Evolutionary conservation across 2,113 vertebrate species (phyloP), one percentile per base, ranked within the genome.

Genomic region (Hymenochirus boettgeri): DNA sequence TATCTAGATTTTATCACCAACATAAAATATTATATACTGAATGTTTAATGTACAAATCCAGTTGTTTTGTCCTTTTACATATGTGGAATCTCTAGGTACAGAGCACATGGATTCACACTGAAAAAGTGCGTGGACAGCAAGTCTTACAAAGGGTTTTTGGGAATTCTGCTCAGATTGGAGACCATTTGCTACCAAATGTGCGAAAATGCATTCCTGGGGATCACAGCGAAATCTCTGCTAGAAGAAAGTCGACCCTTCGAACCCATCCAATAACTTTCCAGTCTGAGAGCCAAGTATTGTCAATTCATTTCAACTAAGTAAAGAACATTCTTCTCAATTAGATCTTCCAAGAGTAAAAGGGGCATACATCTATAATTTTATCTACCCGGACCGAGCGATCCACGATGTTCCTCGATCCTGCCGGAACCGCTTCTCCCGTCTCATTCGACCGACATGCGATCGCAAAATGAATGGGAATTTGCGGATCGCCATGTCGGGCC

Each of bases 81-180:
- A 24, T 7, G 4, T 0, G 13, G 31, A 17, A 22, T 13, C 19
- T 22, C 2, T 76, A 93, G 89, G 89, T 93, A 3, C 86, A 87
- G 72, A 33, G 59, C 91, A 89, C 78, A 69, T 65, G 74, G 87
- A 87, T 15, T 79, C 86, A 1, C 53, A 69, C 91, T 89, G 18
- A 70, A 73, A 75, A 89, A 79, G 7, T 4, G 78, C 63, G 92
- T 89, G 0, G 86, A 92, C 80, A 62, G 45, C 79, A 80, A 1
- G 51, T 89, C n/a, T 81, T 91, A 51, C 61, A 23, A 72, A 86
- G 77, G n/a, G n/a, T n/a, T 93, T 92, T 69, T 69, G 92, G 26
- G 82, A 75, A 62, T 75, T 90, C 73, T 89, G 89, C 5, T 33
- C 60, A 0, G 86, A 89, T 0, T 75, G 91, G 1, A n/a, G 78